Evolutionary conservation across 2,888 invertebrate species (phyloP).

Genomic region (Perizoma flavofasciatum): DNA sequence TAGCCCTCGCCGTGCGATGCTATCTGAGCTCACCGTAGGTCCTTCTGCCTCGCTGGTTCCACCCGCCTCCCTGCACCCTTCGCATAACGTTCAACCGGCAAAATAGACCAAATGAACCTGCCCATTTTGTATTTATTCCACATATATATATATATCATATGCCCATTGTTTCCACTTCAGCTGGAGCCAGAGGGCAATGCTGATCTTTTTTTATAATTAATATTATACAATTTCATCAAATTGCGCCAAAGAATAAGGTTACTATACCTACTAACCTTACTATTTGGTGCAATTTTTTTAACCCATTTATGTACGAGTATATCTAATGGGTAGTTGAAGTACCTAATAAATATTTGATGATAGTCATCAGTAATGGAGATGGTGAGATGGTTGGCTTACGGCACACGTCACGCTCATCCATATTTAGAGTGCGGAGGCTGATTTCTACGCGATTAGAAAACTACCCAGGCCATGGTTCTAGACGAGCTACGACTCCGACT

Average conservation of each 20-base stretch:
- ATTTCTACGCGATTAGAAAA: conserved; percentile 66
- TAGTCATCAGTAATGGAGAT: conserved; percentile 46
- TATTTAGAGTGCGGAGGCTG: conserved; percentile 73
- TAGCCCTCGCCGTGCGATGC: conserved; percentile 72
- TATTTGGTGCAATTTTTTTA: neutral
- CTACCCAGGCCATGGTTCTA: conserved; percentile 37
- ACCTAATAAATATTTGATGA: conserved; percentile 49
- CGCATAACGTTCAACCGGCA: conserved; percentile 72
- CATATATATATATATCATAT: conserved; percentile 79
- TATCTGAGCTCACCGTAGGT: conserved; percentile 63
- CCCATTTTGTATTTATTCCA: conserved; percentile 73
- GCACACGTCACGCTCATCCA: conserved; percentile 74
- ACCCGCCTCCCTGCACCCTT: conserved; percentile 77
- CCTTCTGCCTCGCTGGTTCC: conserved; percentile 66
- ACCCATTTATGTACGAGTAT: no score
- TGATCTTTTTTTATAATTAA: conserved; percentile 56
- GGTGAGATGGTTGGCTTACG: conserved; percentile 43
- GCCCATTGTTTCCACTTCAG: conserved; percentile 75
- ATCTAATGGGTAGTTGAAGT: conserved; percentile 5
- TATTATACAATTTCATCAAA: conserved; percentile 58
- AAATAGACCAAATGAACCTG: conserved; percentile 76
- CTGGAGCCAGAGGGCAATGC: conserved; percentile 66
- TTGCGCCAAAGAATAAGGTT: conserved; percentile 34
- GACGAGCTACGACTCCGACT: conserved; percentile 4
- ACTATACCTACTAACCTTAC: neutral